These are phyloP conservation scores for Meteorus cinctellus DNA, from an alignment of 2,888 invertebrate genomes.

Conservation along the genomic window DNA sequence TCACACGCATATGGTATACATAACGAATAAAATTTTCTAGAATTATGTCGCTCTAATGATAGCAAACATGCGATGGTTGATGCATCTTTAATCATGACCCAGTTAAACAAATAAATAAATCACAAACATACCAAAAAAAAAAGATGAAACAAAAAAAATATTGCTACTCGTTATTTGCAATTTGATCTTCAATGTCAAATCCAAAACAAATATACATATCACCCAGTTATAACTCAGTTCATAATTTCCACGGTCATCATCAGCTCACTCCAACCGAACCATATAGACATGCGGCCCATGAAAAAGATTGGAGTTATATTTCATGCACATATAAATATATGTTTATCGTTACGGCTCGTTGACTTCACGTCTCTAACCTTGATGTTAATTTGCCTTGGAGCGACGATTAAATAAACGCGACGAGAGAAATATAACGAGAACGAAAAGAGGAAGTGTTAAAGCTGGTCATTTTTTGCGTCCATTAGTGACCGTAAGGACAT, in stretches of 20 bases:
- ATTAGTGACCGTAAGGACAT: not conserved
- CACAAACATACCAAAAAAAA: not conserved
- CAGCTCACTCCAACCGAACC: not conserved
- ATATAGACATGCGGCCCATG: not conserved
- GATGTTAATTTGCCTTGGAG: constrained; percentile 15
- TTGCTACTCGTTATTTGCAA: not conserved
- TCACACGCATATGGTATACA: not conserved
- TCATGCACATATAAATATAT: constrained; percentile 7
- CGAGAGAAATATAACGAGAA: constrained; percentile 7
- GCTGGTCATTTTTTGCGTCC: not conserved
- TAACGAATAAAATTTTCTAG: not conserved
- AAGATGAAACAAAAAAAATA: not conserved
- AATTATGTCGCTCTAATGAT: not conserved
- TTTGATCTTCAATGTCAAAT: not conserved
- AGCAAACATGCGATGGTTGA: not conserved
- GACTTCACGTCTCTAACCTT: constrained; percentile 19
- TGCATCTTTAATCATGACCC: not conserved
- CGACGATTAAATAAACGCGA: constrained; percentile 7
- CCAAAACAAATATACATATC: not conserved
- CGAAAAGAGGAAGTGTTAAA: not conserved
- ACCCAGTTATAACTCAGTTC: not conserved
- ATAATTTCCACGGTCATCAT: not conserved
- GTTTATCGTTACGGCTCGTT: not conserved
- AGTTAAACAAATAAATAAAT: not conserved
- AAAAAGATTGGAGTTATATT: not conserved